These are phyloP conservation scores for Brachylomia viminalis DNA, from an alignment of 2,888 invertebrate genomes.

Conservation along the genomic window DNA sequence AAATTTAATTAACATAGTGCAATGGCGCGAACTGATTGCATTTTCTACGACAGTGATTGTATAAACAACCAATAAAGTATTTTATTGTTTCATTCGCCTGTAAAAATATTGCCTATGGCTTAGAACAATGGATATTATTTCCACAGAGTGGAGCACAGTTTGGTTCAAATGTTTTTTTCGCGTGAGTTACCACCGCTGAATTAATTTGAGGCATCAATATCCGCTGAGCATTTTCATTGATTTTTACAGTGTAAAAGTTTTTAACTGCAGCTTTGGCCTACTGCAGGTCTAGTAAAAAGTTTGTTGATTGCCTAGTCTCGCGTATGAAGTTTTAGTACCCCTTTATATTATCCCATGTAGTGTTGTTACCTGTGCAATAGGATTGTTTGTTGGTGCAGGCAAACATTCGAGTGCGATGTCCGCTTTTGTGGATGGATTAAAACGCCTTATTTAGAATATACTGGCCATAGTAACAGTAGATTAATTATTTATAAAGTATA, in stretches of 20 bases:
- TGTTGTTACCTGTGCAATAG: not conserved
- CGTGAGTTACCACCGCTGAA: conserved; percentile 68
- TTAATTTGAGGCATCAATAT: conserved; percentile 72
- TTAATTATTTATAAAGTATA: too few relatives aligned
- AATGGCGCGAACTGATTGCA: conserved; percentile 66
- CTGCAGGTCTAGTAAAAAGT: conserved; percentile 38
- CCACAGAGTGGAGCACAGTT: conserved; percentile 62
- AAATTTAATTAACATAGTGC: conserved; percentile 64
- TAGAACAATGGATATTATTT: conserved; percentile 76
- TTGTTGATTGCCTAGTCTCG: conserved; percentile 39
- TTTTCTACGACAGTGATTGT: conserved; percentile 68
- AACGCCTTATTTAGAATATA: not conserved
- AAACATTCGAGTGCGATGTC: not conserved
- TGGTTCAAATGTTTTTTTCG: conserved; percentile 65
- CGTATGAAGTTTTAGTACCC: conserved; percentile 36
- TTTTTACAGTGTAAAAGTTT: conserved; percentile 61
- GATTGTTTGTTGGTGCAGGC: not conserved
- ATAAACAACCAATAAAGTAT: conserved; percentile 71
- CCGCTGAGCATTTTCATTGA: conserved; percentile 68
- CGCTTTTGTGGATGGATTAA: conserved; percentile 2
- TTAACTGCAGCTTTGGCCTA: conserved; percentile 20
- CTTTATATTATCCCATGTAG: conserved; percentile 21
- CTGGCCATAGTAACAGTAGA: too few relatives aligned
- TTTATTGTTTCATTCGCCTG: conserved; percentile 73
- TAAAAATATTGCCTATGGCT: conserved; percentile 76